Evolutionary conservation across 1,140 invertebrate genomes (phyloP).

Genomic region (Samia ricini): DNA sequence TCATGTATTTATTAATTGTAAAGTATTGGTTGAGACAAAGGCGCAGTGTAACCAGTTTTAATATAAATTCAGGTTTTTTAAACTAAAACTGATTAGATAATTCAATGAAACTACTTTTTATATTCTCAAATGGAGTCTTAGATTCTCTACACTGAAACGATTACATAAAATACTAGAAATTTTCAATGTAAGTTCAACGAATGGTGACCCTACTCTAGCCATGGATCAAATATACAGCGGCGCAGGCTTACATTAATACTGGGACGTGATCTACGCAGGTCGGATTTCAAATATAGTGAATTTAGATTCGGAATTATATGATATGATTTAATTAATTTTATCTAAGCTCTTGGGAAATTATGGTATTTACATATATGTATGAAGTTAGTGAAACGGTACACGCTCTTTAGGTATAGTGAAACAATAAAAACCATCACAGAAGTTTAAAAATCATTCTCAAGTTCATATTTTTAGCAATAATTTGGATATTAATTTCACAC

Average conservation of each 20-base stretch:
- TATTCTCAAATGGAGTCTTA: too few relatives aligned
- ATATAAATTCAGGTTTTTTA: too few relatives aligned
- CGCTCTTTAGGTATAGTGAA: not conserved
- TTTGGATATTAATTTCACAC: too few relatives aligned
- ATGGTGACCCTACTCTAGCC: not conserved
- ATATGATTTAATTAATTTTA: not conserved
- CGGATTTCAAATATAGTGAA: conserved; percentile 1
- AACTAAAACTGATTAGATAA: too few relatives aligned
- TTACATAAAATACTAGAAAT: not conserved
- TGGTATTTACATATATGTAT: not conserved
- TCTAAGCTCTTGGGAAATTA: not conserved
- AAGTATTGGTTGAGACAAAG: too few relatives aligned
- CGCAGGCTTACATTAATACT: not conserved
- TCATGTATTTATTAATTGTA: too few relatives aligned
- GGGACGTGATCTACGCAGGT: not conserved
- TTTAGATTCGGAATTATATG: not conserved
- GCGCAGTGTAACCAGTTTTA: too few relatives aligned
- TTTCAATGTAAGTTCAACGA: not conserved
- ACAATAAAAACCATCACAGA: not conserved
- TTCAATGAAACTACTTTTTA: too few relatives aligned
- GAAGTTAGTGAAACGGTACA: not conserved
- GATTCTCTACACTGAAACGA: too few relatives aligned
- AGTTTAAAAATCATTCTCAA: not conserved
- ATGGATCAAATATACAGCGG: not conserved
- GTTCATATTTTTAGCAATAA: too few relatives aligned